A percentile compares a stretch with the other conserved stretches of the same genome.
Conservation (phyloP, 2,888 invertebrate genomes). For the Eristalinus sepulchralis region DNA sequence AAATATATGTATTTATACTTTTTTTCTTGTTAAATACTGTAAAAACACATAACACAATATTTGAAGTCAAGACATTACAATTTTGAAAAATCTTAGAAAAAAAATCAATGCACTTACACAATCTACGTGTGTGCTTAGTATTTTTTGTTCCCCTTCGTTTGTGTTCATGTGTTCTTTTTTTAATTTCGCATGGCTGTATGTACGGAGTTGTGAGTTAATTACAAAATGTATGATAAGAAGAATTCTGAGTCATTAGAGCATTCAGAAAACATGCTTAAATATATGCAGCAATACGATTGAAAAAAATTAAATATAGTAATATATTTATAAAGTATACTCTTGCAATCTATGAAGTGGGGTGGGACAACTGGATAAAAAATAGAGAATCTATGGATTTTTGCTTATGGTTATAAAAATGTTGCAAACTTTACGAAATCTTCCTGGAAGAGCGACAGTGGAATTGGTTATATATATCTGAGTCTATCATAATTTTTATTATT, state of each 20-base stretch:
- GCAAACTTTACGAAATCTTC: no score
- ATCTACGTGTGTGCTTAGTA: slow-evolving; percentile 49
- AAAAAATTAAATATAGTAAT: background rate
- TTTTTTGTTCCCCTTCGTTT: slow-evolving; percentile 17
- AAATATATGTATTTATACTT: background rate
- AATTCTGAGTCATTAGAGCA: slow-evolving; percentile 52
- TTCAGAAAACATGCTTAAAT: slow-evolving; percentile 56
- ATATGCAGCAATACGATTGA: slow-evolving; percentile 24
- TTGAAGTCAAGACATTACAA: slow-evolving; percentile 57
- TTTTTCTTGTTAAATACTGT: slow-evolving; percentile 16
- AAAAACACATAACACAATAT: slow-evolving; percentile 68
- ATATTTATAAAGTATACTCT: background rate
- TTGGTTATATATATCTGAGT: no score
- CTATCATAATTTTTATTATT: no score
- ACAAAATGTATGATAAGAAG: slow-evolving; percentile 49
- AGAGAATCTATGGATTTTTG: no score
- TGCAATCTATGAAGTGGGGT: background rate
- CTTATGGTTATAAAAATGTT: no score
- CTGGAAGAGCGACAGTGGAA: no score
- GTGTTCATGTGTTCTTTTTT: slow-evolving; percentile 21
- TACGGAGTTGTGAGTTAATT: slow-evolving; percentile 34
- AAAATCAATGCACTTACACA: slow-evolving; percentile 50
- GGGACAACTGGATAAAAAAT: no score
- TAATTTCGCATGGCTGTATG: slow-evolving; percentile 3
- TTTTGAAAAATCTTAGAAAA: slow-evolving; percentile 27